phyloP scores from a whole-genome alignment of 2,888 invertebrate genomes.

The Muschampia plurimacula region DNA sequence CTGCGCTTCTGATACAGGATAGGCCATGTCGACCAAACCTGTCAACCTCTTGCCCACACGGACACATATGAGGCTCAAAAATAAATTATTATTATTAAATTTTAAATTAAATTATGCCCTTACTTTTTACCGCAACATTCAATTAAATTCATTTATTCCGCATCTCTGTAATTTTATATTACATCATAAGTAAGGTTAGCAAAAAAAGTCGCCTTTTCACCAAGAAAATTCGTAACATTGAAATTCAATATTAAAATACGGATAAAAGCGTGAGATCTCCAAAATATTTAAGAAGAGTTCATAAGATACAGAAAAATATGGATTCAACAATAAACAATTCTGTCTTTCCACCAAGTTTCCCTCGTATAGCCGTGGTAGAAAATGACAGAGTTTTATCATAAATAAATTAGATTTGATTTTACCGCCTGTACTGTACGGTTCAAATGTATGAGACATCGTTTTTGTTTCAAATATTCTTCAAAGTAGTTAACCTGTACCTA shows the following conservation, averaged over 20 bases:
- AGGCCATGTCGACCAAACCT: no score
- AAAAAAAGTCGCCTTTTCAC: background rate
- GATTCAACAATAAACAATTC: conserved; percentile 17
- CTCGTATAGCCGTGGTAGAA: conserved; percentile 1
- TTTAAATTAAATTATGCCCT: no score
- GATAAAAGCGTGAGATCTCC: background rate
- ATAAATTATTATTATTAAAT: no score
- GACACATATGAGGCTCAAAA: no score
- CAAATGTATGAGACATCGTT: conserved; percentile 9
- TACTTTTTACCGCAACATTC: no score
- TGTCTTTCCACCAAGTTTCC: conserved; percentile 2
- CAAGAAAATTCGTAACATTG: background rate
- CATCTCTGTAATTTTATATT: background rate
- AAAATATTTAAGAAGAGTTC: conserved; percentile 12
- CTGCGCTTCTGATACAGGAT: no score
- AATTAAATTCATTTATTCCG: no score
- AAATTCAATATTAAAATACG: conserved; percentile 5
- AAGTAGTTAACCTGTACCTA: background rate
- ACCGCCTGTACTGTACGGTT: background rate
- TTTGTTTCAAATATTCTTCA: background rate
- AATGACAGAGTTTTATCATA: conserved; percentile 16
- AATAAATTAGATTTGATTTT: conserved; percentile 25
- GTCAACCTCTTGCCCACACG: no score
- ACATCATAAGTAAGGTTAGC: background rate
- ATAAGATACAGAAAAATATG: conserved; percentile 6